Evolutionary conservation across 2,888 invertebrate genomes (phyloP), one percentile per base, ranked within the genome.

Genomic region (Salticus scenicus): DNA sequence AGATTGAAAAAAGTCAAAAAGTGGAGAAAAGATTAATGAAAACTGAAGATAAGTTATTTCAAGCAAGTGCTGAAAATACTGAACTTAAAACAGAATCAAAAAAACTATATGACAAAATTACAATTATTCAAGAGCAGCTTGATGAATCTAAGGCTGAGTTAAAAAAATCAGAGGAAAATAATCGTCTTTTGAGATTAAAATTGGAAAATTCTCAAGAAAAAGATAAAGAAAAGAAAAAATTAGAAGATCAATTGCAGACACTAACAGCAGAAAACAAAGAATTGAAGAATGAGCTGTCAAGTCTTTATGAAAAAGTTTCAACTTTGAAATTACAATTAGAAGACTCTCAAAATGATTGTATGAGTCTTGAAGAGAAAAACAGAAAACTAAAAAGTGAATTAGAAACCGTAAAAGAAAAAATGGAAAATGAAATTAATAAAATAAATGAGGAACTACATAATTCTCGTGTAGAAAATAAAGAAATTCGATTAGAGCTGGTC

Each of bases 331-430:
- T 86, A 0, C 79, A 86, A 14, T 42, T 86, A 4, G 86, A 86
- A 80, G 80, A 86, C 42, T 86, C 86, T 24, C 80, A 86, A 41
- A 86, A 86, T 66, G 80, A 80, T 66, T 80, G 71, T 20, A 86
- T 86, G 87, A 87, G 47, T 47, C 30, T 75, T 20, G 87, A 87
- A 74, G 87, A 87, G 20, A 71, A 70, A 41, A 81, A 87, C 41
- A 51, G 78, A 10, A 87, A 87, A 78, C 20, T 81, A 24, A 72
- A 81, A 33, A 71, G 37, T 7, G 87, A 87, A 70, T 28, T 82
- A 0, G 77, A 87, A 47, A 28, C 64, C 14, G 4, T 80, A 24
- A 78, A 87, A 71, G 77, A 82, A 41, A 77, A 87, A 78, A 41
- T 87, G 70, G 86, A 87, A 1, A 30, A 28, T 30, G 82, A 87